A percentile compares a stretch with the other conserved stretches of the same genome.
Conservation (phyloP, 2,113 vertebrate genomes). For the Jaculus jaculus region DNA sequence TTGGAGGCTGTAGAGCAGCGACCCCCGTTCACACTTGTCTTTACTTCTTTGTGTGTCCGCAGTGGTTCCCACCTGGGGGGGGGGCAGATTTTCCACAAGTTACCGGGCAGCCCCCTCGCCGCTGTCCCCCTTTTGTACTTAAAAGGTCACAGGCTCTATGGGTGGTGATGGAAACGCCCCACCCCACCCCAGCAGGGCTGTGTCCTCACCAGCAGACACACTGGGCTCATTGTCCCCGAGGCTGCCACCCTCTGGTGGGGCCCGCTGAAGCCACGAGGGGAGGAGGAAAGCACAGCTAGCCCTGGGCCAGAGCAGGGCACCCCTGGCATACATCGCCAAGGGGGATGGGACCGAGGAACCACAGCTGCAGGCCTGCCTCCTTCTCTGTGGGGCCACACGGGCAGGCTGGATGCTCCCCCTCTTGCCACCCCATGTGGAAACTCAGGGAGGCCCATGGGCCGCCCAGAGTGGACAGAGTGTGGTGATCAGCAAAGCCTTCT, state of each 20-base stretch:
- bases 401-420: neutral
- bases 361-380: neutral
- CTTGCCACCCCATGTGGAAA: neutral
- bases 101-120: constrained; percentile 19
- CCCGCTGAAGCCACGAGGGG: constrained; percentile 32
- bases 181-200: neutral
- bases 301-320: neutral
- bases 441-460: neutral
- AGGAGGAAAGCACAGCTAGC: constrained; percentile 25
- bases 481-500: neutral
- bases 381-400: neutral
- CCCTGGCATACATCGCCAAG: neutral
- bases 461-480: neutral
- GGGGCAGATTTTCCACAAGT: constrained; percentile 48
- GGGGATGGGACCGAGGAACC: neutral
- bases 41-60: neutral
- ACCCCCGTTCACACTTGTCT: neutral
- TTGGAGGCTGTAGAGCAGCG: neutral
- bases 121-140: constrained; percentile 52
- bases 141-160: constrained; percentile 68
- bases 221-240: constrained; percentile 69
- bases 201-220: constrained; percentile 68
- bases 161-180: constrained; percentile 63
- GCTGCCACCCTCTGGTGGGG: constrained; percentile 24
- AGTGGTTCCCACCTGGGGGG: neutral